These are phyloP conservation scores for Ormyrus pomaceus DNA, from an alignment of 2,888 invertebrate species.

Conservation along the genomic window DNA sequence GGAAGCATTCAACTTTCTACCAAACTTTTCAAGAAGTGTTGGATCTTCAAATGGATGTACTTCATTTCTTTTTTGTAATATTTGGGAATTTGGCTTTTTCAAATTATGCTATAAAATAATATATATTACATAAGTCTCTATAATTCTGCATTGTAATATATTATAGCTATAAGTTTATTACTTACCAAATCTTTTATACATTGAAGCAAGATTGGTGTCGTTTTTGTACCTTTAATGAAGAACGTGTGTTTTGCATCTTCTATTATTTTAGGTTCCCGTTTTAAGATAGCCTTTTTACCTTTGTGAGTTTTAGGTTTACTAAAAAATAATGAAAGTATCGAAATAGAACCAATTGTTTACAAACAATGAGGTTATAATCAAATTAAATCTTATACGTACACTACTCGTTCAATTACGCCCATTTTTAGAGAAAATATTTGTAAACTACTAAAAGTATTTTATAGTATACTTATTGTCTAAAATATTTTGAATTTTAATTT, in stretches of 20 bases:
- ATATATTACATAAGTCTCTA: neutral
- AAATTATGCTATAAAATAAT: slow-evolving; percentile 79
- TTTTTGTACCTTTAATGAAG: slow-evolving; percentile 90
- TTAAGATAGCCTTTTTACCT: slow-evolving; percentile 89
- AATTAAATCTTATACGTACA: slow-evolving; percentile 68
- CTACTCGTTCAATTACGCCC: slow-evolving; percentile 73
- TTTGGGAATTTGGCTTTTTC: slow-evolving; percentile 90
- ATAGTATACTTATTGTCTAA: no score
- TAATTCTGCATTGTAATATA: neutral
- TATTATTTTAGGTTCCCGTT: slow-evolving; percentile 90
- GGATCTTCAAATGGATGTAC: slow-evolving; percentile 95
- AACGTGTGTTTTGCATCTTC: slow-evolving; percentile 92
- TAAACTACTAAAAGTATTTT: no score
- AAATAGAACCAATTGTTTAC: neutral
- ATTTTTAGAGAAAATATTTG: slow-evolving; percentile 56
- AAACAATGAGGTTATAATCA: slow-evolving; percentile 23
- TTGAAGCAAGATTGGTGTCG: slow-evolving; percentile 82
- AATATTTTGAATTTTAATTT: no score
- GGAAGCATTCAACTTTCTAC: slow-evolving; percentile 89
- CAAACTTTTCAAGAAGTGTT: slow-evolving; percentile 82
- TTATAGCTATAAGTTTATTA: slow-evolving; percentile 30
- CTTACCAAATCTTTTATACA: slow-evolving; percentile 89
- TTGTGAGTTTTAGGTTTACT: slow-evolving; percentile 93
- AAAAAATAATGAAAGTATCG: slow-evolving; percentile 60
- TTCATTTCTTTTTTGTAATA: slow-evolving; percentile 89